These are phyloP conservation scores for Amphiprion clarkii DNA, from an alignment of 2,797 vertebrate genomes.

Conservation along the genomic window DNA sequence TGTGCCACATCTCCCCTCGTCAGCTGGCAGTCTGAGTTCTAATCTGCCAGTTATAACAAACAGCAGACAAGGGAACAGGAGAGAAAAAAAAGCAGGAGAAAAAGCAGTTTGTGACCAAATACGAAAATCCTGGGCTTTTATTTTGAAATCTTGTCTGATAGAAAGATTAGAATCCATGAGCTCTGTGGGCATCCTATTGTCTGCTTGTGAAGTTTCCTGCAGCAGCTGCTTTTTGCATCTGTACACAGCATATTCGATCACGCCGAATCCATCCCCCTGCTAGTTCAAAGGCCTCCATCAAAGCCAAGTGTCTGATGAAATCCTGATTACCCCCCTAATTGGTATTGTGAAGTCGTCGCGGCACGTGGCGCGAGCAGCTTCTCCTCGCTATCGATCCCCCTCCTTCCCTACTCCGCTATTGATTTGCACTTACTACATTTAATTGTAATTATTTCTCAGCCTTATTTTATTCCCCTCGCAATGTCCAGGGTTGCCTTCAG, in stretches of 20 bases:
- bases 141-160: slow-evolving; percentile 14
- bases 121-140: slow-evolving; percentile 29
- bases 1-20: slow-evolving; percentile 74
- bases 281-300: slow-evolving; percentile 65
- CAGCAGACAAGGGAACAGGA: slow-evolving; percentile 65
- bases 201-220: not conserved
- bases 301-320: slow-evolving; percentile 67
- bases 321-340: slow-evolving; percentile 70
- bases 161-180: not conserved
- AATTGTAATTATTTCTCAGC: slow-evolving; percentile 64
- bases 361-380: slow-evolving; percentile 43
- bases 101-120: slow-evolving; percentile 44
- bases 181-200: not conserved
- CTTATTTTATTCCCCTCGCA: slow-evolving; percentile 30
- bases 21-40: slow-evolving; percentile 77
- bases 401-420: slow-evolving; percentile 39
- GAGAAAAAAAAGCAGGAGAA: slow-evolving; percentile 35
- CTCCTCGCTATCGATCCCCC: slow-evolving; percentile 48
- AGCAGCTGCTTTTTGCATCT: slow-evolving; percentile 30
- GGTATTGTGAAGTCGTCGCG: slow-evolving; percentile 63
- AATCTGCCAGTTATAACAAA: slow-evolving; percentile 78
- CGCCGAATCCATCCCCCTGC: slow-evolving; percentile 37
- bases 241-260: slow-evolving; percentile 10
- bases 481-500: slow-evolving; percentile 13
- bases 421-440: slow-evolving; percentile 72